A percentile compares a stretch with the other conserved stretches of the same genome.
Conservation (phyloP, 92 coral and sea anemone genomes). For the Palythoa heliodiscus region DNA sequence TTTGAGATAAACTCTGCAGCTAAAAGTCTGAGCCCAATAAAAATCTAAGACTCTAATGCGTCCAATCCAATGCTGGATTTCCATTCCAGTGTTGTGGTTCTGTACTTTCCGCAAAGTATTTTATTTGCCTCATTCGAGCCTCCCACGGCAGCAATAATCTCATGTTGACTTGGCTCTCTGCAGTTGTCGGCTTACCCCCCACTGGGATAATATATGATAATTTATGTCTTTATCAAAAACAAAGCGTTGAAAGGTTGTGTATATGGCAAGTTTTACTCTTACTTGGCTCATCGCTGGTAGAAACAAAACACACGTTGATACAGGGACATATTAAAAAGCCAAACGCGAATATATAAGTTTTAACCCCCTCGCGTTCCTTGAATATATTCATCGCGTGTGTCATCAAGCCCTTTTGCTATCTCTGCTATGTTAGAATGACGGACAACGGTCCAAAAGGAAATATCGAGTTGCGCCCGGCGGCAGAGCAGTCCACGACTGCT, state of each 20-base stretch:
- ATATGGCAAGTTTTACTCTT: constrained; percentile 25
- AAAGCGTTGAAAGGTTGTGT: constrained; percentile 6
- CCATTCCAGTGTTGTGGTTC: not conserved
- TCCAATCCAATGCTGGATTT: not conserved
- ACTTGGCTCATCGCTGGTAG: not conserved
- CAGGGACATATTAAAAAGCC: not conserved
- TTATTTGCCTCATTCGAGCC: constrained; percentile 46
- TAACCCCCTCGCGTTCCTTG: not conserved
- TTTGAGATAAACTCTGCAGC: not conserved
- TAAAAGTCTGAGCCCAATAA: not conserved
- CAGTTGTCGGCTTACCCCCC: constrained; percentile 73
- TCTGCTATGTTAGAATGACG: constrained; percentile 38
- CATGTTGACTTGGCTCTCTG: constrained; percentile 72
- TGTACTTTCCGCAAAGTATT: constrained; percentile 21
- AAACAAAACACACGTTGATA: not conserved
- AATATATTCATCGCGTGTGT: constrained; percentile 34
- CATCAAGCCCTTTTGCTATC: constrained; percentile 6
- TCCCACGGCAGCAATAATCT: constrained; percentile 71
- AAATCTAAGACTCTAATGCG: not conserved
- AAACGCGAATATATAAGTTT: not conserved
- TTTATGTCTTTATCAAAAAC: constrained; percentile 59
- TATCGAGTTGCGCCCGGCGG: constrained; percentile 51
- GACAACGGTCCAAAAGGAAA: constrained; percentile 39
- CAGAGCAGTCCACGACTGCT: constrained; percentile 42
- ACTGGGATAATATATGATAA: constrained; percentile 87